These are phyloP conservation scores for Lepidochrysops patricia DNA, from an alignment of 2,888 invertebrate genomes.

Conservation along the genomic window DNA sequence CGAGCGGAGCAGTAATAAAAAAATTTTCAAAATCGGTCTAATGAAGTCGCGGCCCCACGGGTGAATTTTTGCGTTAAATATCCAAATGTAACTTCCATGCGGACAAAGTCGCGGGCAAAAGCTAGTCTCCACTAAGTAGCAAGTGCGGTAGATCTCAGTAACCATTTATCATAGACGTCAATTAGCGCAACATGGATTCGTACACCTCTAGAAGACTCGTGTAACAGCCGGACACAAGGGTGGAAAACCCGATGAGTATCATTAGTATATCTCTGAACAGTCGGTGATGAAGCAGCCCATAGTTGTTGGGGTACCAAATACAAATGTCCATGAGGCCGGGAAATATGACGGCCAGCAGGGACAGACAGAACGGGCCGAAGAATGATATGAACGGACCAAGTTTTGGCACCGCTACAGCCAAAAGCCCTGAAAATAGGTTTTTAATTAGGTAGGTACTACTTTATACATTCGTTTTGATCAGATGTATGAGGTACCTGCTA, in stretches of 20 bases:
- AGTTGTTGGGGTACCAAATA: slow-evolving; percentile 46
- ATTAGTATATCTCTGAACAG: slow-evolving; percentile 36
- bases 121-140: too few species aligned
- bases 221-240: slow-evolving; percentile 40
- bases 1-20: too few species aligned
- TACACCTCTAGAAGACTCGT: slow-evolving; percentile 40
- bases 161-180: too few species aligned
- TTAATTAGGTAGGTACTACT: too few species aligned
- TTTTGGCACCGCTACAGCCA: slow-evolving; percentile 81
- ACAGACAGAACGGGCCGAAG: slow-evolving; percentile 91
- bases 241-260: slow-evolving; percentile 30
- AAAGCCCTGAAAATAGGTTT: slow-evolving; percentile 32
- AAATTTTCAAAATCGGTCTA: too few species aligned
- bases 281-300: slow-evolving; percentile 35
- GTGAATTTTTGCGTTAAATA: too few species aligned
- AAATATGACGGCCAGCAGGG: slow-evolving; percentile 87
- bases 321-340: slow-evolving; percentile 76
- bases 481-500: too few species aligned
- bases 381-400: slow-evolving; percentile 84
- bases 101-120: too few species aligned
- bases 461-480: too few species aligned
- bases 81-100: too few species aligned
- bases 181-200: background rate
- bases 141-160: too few species aligned
- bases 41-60: too few species aligned